These are phyloP conservation scores for Crypturellus undulatus DNA, from an alignment of 2,113 vertebrate species.

Conservation along the genomic window DNA sequence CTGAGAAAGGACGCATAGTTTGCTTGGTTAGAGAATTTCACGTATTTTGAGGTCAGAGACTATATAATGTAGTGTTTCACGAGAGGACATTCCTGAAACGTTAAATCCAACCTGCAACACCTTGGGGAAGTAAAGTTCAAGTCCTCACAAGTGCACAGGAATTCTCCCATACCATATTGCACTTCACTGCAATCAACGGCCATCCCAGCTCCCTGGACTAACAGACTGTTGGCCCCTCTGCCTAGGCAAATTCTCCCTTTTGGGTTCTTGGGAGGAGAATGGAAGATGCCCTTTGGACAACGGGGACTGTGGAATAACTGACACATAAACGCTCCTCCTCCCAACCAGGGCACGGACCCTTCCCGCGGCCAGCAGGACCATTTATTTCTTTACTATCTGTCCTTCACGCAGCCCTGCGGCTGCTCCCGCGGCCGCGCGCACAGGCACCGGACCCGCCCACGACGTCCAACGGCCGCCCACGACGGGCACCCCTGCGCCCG, in stretches of 20 bases:
- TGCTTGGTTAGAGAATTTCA: background rate
- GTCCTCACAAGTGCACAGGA: background rate
- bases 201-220: background rate
- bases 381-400: too few relatives aligned
- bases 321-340: background rate
- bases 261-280: background rate
- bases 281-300: background rate
- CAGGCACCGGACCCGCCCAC: too few relatives aligned
- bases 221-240: background rate
- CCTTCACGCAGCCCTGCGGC: background rate
- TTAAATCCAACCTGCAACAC: background rate
- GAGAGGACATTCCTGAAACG: background rate
- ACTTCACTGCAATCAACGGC: background rate
- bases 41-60: too few relatives aligned
- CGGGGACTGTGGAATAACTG: background rate
- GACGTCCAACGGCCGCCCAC: too few relatives aligned
- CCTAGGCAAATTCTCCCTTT: background rate
- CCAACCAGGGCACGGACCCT: background rate
- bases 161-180: background rate
- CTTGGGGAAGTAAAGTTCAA: background rate
- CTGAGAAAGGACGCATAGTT: background rate
- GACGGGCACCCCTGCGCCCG: too few relatives aligned
- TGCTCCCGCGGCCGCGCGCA: background rate
- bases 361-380: background rate
- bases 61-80: background rate